These are phyloP conservation scores for Sinopyrophorus schimmeli DNA, from an alignment of 2,888 invertebrate species.

Conservation along the genomic window DNA sequence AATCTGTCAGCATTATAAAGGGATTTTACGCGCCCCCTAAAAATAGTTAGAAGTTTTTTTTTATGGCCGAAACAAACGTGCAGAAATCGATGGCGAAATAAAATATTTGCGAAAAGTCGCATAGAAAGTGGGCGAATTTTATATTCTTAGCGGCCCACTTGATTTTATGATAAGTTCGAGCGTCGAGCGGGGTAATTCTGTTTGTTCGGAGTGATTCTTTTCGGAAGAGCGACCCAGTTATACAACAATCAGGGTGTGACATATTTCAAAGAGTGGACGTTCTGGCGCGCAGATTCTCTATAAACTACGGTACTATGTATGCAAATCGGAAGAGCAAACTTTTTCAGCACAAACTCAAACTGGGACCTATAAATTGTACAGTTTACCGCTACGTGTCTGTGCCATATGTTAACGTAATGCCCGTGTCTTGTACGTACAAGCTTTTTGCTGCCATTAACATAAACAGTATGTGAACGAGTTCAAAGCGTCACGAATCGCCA, in stretches of 20 bases:
- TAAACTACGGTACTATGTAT: slow-evolving; percentile 49
- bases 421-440: slow-evolving; percentile 42
- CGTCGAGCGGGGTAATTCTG: too few species aligned
- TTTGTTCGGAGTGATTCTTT: slow-evolving; percentile 29
- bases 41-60: too few species aligned
- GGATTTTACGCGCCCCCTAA: too few species aligned
- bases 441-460: slow-evolving; percentile 47
- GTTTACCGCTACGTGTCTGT: slow-evolving; percentile 46
- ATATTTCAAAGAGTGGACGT: slow-evolving; percentile 39
- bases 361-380: slow-evolving; percentile 47
- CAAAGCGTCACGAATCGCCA: slow-evolving; percentile 35
- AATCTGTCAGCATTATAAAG: too few species aligned
- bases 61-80: too few species aligned
- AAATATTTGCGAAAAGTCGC: too few species aligned
- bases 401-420: slow-evolving; percentile 46
- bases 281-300: slow-evolving; percentile 35
- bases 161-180: too few species aligned
- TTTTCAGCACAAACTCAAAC: slow-evolving; percentile 45
- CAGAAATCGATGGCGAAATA: too few species aligned
- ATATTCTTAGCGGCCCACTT: too few species aligned
- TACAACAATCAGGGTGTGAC: slow-evolving; percentile 36
- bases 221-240: slow-evolving; percentile 25
- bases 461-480: slow-evolving; percentile 38
- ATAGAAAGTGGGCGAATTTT: too few species aligned
- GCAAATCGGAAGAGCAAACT: slow-evolving; percentile 47